These are phyloP conservation scores for Margarornis squamiger DNA, from an alignment of 2,797 vertebrate genomes.

Conservation along the genomic window DNA sequence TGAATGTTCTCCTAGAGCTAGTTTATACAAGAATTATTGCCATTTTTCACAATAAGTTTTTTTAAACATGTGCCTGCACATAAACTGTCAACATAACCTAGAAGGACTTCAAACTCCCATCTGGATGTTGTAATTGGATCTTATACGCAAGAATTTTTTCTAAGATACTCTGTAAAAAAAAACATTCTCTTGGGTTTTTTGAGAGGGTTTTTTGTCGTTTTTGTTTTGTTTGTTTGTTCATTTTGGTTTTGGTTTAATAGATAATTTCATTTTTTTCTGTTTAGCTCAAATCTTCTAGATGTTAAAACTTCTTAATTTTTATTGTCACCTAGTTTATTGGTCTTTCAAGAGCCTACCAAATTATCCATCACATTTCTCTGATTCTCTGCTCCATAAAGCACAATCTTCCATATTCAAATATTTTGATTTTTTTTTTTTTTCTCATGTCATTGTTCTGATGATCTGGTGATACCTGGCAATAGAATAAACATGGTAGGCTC, in stretches of 20 bases:
- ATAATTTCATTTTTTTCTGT: not conserved
- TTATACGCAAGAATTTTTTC: not conserved
- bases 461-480: not conserved
- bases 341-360: not conserved
- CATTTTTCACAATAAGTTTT: not conserved
- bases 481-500: not conserved
- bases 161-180: not conserved
- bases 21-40: not conserved
- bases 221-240: not conserved
- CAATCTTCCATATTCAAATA: not conserved
- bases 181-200: not conserved
- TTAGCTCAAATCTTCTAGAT: not conserved
- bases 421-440: not conserved
- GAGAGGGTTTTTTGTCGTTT: not conserved
- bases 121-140: not conserved
- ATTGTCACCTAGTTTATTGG: not conserved
- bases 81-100: not conserved
- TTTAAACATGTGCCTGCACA: not conserved
- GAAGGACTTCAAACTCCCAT: constrained; percentile 10
- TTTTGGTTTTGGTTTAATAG: not conserved
- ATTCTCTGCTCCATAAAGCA: not conserved
- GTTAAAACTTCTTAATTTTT: not conserved
- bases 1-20: constrained; percentile 13
- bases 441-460: not conserved
- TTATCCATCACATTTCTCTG: not conserved